Conservation (phyloP, 2,113 vertebrate genomes). For the Spea bombifrons region DNA sequence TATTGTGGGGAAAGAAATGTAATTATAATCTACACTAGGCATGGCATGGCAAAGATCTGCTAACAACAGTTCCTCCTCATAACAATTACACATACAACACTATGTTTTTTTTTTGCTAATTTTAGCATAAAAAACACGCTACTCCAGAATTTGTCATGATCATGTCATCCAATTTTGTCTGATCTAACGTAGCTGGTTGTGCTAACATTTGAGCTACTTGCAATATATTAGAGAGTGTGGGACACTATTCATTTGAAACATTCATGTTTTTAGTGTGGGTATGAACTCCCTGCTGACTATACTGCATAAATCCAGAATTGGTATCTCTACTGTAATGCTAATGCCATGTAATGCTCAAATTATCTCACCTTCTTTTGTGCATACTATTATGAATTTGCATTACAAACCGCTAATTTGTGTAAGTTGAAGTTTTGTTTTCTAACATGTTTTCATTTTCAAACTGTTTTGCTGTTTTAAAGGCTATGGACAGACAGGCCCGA, state of each 20-base stretch:
- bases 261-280: background rate
- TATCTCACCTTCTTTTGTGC: too few relatives aligned
- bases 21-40: constrained; percentile 10
- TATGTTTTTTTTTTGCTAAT: constrained; percentile 9
- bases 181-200: background rate
- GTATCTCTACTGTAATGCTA: too few relatives aligned
- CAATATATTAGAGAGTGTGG: background rate
- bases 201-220: background rate
- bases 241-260: background rate
- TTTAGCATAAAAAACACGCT: constrained; percentile 12
- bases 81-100: constrained; percentile 5
- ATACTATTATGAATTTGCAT: too few relatives aligned
- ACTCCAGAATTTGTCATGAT: constrained; percentile 29
- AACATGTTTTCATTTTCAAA: constrained; percentile 22
- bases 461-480: constrained; percentile 64
- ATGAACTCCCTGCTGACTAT: too few relatives aligned
- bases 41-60: constrained; percentile 23
- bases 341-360: too few relatives aligned
- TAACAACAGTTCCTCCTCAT: constrained; percentile 23
- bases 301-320: too few relatives aligned
- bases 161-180: constrained; percentile 9
- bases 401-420: constrained; percentile 7
- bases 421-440: constrained; percentile 27
- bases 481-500: constrained; percentile 89
- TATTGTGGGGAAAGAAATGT: background rate